phyloP scores from a whole-genome alignment of 2,888 invertebrate genomes.

The Aphodius sticticus region DNA sequence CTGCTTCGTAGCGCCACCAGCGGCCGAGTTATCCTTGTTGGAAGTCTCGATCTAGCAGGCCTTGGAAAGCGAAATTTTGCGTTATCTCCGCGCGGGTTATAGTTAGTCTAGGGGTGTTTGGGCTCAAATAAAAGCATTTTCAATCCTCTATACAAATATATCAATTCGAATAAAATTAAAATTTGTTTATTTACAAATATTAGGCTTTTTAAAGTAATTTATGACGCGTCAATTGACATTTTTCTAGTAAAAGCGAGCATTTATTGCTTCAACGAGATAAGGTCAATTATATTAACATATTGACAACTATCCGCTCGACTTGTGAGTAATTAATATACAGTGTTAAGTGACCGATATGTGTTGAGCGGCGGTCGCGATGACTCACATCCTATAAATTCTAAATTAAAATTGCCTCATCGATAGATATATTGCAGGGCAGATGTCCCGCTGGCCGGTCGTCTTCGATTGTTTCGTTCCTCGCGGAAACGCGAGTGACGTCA shows the following conservation, averaged over 20 bases:
- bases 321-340: slow-evolving; percentile 18
- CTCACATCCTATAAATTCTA: slow-evolving; percentile 21
- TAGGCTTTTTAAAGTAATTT: background rate
- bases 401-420: slow-evolving; percentile 17
- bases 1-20: background rate
- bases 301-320: slow-evolving; percentile 23
- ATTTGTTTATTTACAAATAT: background rate
- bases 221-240: background rate
- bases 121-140: slow-evolving; percentile 5
- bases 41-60: slow-evolving; percentile 7
- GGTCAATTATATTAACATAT: slow-evolving; percentile 38
- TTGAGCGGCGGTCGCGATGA: slow-evolving; percentile 8
- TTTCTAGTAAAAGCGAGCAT: background rate
- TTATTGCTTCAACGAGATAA: slow-evolving; percentile 9
- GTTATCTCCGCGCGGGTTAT: background rate
- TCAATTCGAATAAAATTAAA: background rate
- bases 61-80: background rate
- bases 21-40: background rate
- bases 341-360: slow-evolving; percentile 21
- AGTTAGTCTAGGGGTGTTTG: slow-evolving; percentile 1
- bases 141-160: background rate
- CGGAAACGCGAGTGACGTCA: background rate
- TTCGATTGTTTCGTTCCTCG: background rate
- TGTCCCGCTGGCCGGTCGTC: slow-evolving; percentile 8
- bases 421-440: slow-evolving; percentile 12